Base-by-base conservation (phyloP, 23 tunicate species). In the Diplosoma virens region DNA sequence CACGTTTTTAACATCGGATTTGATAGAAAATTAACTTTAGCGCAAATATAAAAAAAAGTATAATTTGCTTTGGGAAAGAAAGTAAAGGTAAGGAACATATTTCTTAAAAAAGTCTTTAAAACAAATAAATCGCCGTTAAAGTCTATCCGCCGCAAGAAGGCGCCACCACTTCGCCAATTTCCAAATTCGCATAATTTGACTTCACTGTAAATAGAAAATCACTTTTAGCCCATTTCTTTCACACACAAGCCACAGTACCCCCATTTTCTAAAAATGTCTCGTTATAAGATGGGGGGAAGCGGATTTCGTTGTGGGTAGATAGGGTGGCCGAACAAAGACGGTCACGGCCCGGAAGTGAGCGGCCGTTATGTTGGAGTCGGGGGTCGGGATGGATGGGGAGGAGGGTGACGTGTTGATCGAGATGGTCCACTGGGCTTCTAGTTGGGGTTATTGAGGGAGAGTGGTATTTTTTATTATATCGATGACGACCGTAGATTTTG, bases 281-380 rank as follows among this genome's bases (percentile, higher is more conserved):
- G 79, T 90, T 90, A 68, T 90, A 90, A 75, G 97, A 86, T 29
- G 97, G 97, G 32, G 97, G 97, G 18, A 90, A 83, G 34, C 87
- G 82, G 16, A 67, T 20, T 41, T 79, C 89, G 48, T 48, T 54
- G 78, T 84, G 89, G 1, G 89, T 67, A 30, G 79, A 66, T 32
- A 90, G 48, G 14, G 84, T 87, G 24, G 82, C 72, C 32, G 81
- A 55, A 32, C 82, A 85, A 32, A 76, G 79, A 47, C 86, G 82
- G 17, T 84, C 89, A 71, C 58, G 71, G 47, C 73, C 88, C 32
- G 97, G 79, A 23, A 36, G 64, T 54, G 59, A 21, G 29, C 82
- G 31, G 2, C 59, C 27, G 25, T 48, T 70, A 30, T 73, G 76
- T 2, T 11, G 7, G 18, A 66, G 77, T 16, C 36, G 74, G 32